Evolutionary conservation across 2,113 vertebrate species (phyloP).

Genomic region (Grus americana): DNA sequence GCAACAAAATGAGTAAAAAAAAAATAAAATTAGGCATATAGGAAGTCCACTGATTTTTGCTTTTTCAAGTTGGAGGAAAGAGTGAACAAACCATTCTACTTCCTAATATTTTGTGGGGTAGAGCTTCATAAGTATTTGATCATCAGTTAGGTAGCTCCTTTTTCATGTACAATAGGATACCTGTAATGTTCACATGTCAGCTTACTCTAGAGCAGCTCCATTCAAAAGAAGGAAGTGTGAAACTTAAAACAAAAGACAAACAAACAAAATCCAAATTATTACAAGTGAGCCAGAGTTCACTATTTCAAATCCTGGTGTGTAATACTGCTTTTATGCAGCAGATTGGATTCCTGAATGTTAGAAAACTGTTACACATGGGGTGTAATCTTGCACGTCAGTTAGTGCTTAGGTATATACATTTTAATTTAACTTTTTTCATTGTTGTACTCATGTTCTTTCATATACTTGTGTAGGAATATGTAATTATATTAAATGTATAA

Average conservation of each 20-base stretch:
- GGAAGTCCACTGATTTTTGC: neutral
- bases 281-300: slow-evolving; percentile 49
- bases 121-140: neutral
- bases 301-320: slow-evolving; percentile 60
- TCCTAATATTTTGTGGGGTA: neutral
- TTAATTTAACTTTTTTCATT: slow-evolving; percentile 69
- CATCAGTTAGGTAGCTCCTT: neutral
- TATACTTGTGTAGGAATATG: slow-evolving; percentile 59
- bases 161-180: neutral
- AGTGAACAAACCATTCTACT: neutral
- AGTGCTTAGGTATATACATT: slow-evolving; percentile 58
- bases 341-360: slow-evolving; percentile 41
- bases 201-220: neutral
- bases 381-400: slow-evolving; percentile 15
- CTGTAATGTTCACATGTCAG: neutral
- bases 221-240: neutral
- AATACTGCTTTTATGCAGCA: slow-evolving; percentile 32
- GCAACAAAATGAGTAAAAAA: neutral
- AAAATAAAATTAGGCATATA: neutral
- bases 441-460: slow-evolving; percentile 61
- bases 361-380: slow-evolving; percentile 10
- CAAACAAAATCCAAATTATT: neutral
- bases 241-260: neutral
- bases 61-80: neutral
- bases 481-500: slow-evolving; percentile 62